Percentiles rank a stretch among this genome's conserved stretches.
phyloP scores from a whole-genome alignment of 2,797 vertebrate species.

The Limnodromus scolopaceus region DNA sequence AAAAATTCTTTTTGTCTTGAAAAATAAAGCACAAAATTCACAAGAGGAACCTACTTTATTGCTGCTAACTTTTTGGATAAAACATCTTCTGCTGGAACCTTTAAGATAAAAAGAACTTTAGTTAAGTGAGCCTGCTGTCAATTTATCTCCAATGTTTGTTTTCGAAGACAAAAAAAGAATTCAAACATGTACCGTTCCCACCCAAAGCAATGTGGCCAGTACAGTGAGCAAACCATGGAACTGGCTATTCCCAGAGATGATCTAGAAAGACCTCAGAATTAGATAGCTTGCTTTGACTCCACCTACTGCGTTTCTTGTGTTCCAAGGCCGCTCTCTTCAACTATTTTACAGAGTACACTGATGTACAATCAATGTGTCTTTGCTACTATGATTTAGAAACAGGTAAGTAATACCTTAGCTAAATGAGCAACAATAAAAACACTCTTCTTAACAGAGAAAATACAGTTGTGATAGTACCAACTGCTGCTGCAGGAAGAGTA shows the following conservation, averaged over 20 bases:
- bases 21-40: background rate
- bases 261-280: background rate
- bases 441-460: background rate
- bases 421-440: background rate
- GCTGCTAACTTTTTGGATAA: slow-evolving; percentile 88
- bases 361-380: background rate
- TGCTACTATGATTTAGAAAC: background rate
- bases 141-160: background rate
- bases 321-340: background rate
- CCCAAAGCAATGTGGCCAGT: background rate
- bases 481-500: background rate
- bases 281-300: background rate
- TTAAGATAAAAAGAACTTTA: slow-evolving; percentile 45
- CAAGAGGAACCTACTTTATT: slow-evolving; percentile 83
- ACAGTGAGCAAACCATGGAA: background rate
- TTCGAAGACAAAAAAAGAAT: background rate
- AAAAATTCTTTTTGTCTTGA: background rate
- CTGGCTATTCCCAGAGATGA: background rate
- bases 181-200: background rate
- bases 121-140: background rate
- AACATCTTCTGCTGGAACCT: slow-evolving; percentile 89
- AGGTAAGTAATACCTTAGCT: background rate
- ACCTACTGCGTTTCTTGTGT: background rate
- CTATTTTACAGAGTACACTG: background rate
- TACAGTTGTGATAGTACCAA: background rate